Conservation (phyloP, 2,113 vertebrate genomes). For the Phalacrocorax brasilianus region DNA sequence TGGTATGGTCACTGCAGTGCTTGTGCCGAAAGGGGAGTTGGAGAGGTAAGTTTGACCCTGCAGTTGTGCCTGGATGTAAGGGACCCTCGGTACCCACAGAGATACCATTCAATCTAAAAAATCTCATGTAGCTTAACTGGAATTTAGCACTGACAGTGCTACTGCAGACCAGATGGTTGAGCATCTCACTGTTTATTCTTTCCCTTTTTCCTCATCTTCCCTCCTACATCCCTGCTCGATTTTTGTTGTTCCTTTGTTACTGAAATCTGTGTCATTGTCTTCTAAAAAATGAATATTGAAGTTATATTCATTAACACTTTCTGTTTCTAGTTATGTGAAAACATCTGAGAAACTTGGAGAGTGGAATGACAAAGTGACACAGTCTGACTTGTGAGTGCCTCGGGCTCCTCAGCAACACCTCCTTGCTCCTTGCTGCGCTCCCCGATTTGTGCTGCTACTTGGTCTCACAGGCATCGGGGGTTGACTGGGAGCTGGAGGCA, state of each 20-base stretch:
- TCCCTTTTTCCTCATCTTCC: not conserved
- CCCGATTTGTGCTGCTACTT: not conserved
- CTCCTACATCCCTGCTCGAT: not conserved
- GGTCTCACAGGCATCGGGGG: not conserved
- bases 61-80: not conserved
- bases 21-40: not conserved
- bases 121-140: not conserved
- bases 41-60: not conserved
- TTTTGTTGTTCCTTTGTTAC: not conserved
- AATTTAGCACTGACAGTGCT: not conserved
- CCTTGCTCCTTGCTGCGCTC: not conserved
- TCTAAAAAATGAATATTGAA: slow-evolving; percentile 19
- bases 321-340: slow-evolving; percentile 87
- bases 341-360: slow-evolving; percentile 85
- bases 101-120: rapidly evolving
- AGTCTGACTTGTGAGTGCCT: slow-evolving; percentile 87
- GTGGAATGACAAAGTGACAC: slow-evolving; percentile 86
- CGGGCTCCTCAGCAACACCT: not conserved
- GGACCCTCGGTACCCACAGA: not conserved
- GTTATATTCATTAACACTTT: slow-evolving; percentile 71
- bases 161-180: not conserved
- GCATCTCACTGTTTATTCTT: not conserved
- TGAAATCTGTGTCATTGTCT: not conserved
- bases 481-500: not conserved
- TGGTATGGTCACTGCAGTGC: not conserved